Base-by-base conservation (phyloP, 2,113 vertebrate species). In the Chloebia gouldiae region DNA sequence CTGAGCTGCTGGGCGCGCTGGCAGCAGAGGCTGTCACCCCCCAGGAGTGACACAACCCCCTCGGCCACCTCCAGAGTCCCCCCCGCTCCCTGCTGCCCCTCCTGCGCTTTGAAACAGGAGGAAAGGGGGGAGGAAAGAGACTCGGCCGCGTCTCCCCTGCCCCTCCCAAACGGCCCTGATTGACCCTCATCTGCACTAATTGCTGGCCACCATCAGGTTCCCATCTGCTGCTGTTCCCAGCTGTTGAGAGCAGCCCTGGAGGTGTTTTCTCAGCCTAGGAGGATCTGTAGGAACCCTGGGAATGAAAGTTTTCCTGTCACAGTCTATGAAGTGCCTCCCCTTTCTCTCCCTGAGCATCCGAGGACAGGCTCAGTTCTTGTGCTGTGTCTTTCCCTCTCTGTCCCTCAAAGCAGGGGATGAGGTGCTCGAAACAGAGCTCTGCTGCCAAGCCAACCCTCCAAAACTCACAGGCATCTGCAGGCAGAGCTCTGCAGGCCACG, bases 381-480 rank as follows among this genome's bases (percentile, higher is more conserved):
- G 45, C 54, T 3, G 5, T 4, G 51, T 57, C 80, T 31, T 49
- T 65, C 64, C 53, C 49, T 5, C 23, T 11, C 2, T 22, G 33
- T 11, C 68, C 30, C 42, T 30, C 53, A 33, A 27, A 75, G 3
- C 51, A 37, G n/a, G 65, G 61, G 31, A 6, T 1, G 7, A 40
- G 75, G 42, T 5, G 61, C 51, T 35, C 8, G 1, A 11, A 64
- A 17, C 40, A 30, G 37, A 20, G 39, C 31, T 44, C n/a, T 39
- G 64, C 68, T 63, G 71, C 57, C 53, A 19, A 54, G 25, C 1
- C 79, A 70, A 2, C 21, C 57, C 10, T 4, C 27, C 45, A 11
- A 31, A 84, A 31, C 31, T 17, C 75, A 3, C 0, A 0, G 60
- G 25, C 11, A 22, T 0, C 28, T 23, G n/a, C 0, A 4, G 6